phyloP scores from a whole-genome alignment of 2,113 vertebrate genomes.

The Neolamprologus kungweensis region DNA sequence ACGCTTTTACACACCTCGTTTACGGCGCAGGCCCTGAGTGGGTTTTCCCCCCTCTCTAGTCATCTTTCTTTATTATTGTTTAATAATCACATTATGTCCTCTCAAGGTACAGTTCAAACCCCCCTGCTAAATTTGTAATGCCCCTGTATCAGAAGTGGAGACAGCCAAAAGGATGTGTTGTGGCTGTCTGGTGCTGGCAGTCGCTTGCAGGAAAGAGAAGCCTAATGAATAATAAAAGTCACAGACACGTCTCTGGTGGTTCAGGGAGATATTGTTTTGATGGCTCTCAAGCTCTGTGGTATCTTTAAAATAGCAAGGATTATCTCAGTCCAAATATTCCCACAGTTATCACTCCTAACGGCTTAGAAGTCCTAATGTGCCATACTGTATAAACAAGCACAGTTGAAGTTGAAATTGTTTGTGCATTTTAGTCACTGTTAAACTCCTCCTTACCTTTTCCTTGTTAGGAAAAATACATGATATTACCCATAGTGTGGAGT shows the following conservation, averaged over 20 bases:
- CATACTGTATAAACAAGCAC: neutral
- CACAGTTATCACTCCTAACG: neutral
- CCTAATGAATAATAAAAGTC: slow-evolving; percentile 41
- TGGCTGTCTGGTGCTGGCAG: neutral
- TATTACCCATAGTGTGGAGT: neutral
- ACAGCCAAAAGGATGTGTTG: neutral
- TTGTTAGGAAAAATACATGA: neutral
- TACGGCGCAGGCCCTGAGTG: neutral
- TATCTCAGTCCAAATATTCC: neutral
- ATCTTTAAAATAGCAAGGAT: neutral
- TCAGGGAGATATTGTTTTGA: slow-evolving; percentile 10
- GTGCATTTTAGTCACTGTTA: neutral
- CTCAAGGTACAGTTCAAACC: slow-evolving; percentile 33
- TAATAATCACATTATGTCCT: slow-evolving; percentile 43
- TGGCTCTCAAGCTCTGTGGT: neutral
- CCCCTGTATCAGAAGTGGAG: neutral
- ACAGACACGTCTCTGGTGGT: slow-evolving; percentile 23
- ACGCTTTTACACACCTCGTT: slow-evolving; percentile 46
- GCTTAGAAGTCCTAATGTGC: neutral
- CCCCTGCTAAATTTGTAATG: slow-evolving; percentile 32
- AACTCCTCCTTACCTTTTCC: neutral
- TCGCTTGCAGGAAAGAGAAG: neutral
- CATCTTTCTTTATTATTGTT: slow-evolving; percentile 34
- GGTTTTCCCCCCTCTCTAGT: neutral
- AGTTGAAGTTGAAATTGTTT: neutral